Base-by-base conservation (phyloP, 2,113 vertebrate genomes). In the Anarrhichthys ocellatus region DNA sequence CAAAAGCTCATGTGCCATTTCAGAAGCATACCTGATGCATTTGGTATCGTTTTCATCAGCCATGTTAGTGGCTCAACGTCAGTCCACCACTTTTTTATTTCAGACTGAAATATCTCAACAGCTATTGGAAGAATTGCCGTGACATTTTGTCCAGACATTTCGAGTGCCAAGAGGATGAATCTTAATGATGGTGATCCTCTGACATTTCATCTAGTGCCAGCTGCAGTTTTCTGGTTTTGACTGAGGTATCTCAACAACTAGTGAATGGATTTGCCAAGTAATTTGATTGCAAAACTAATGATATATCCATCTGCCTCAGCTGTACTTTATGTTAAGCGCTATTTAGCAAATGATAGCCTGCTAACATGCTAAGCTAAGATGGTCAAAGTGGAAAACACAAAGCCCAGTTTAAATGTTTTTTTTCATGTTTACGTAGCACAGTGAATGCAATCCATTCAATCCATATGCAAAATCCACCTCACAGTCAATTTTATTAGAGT, bases 31-130 rank as follows among this genome's bases (percentile, higher is more conserved):
- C 42, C 34, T 56, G 32, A 56, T 58, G 24, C 14, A 38, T 56
- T 34, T 64, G 36, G 36, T 54, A 14, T 73, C 27, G 36, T 40
- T 38, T 64, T 70, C 36, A 42, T 63, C 27, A 32, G 44, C 44
- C 34, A 52, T 22, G 18, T 29, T 52, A 40, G 40, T n/a, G 32
- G 27, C 62, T 40, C 32, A 65, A 40, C 29, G 34, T 52, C 9
- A 54, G 52, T 50, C 48, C 48, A 22, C 50, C 50, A 15, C 56
- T 29, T 15, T 32, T 34, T 34, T 13, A 22, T 59, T 59, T 24
- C 24, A 59, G 56, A 59, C 56, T 59, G 56, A 59, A 59, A 59
- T 59, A 59, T 59, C 56, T 58, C 24, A 58, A 58, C 56, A 58
- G 56, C 56, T 59, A 29, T 27, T 56, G 24, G 24, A 69, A 48